Conservation (phyloP, 2,888 invertebrate species). For the Watsonalla cultraria region DNA sequence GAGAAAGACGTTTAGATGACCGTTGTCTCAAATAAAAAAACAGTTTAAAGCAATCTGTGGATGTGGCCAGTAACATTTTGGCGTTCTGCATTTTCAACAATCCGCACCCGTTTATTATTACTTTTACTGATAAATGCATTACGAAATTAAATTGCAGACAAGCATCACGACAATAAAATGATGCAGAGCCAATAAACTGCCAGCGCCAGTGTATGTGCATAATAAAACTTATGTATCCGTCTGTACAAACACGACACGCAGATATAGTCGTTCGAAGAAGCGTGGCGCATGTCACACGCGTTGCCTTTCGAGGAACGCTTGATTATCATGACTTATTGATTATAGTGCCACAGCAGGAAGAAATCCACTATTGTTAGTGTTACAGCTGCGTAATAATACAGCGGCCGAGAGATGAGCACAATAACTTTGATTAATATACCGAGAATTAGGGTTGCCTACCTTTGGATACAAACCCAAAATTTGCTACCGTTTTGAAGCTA, state of each 20-base stretch:
- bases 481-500: too few species aligned
- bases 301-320: constrained; percentile 50
- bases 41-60: too few species aligned
- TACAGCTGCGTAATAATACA: background rate
- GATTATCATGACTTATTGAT: constrained; percentile 55
- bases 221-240: constrained; percentile 16
- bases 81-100: too few species aligned
- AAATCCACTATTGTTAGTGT: constrained; percentile 2
- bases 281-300: constrained; percentile 59
- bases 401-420: background rate
- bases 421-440: background rate
- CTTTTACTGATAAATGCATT: background rate
- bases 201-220: background rate
- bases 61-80: too few species aligned
- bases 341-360: constrained; percentile 24
- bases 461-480: too few species aligned
- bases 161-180: background rate
- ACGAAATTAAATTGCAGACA: background rate
- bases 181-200: background rate
- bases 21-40: too few species aligned
- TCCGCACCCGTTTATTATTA: too few species aligned
- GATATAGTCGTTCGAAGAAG: constrained; percentile 48
- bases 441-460: too few species aligned
- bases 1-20: too few species aligned
- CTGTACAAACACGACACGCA: constrained; percentile 34